phyloP scores from a whole-genome alignment of 2,113 vertebrate genomes.

The Syrrhaptes paradoxus region DNA sequence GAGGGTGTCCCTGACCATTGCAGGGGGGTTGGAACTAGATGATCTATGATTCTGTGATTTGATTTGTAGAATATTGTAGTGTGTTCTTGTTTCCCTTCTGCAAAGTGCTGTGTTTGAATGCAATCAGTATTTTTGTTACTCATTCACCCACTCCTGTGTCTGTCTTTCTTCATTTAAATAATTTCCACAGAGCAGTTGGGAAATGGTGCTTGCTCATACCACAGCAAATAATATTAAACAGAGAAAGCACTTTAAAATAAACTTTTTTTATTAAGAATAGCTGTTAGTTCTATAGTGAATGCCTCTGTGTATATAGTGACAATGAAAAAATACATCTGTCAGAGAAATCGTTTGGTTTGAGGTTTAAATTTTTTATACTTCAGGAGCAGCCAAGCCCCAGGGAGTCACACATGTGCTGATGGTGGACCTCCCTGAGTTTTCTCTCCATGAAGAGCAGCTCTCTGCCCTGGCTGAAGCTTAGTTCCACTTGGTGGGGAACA shows the following conservation, averaged over 20 bases:
- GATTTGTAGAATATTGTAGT: neutral
- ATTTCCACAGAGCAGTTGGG: neutral
- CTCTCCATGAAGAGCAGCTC: neutral
- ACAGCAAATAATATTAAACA: neutral
- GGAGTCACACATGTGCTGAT: neutral
- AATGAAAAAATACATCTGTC: neutral
- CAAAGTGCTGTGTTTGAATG: neutral
- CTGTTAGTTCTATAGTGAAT: neutral
- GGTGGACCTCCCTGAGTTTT: neutral
- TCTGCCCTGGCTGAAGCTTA: neutral
- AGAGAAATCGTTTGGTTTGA: neutral
- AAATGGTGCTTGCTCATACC: neutral
- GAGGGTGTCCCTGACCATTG: too few species aligned
- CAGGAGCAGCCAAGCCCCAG: neutral
- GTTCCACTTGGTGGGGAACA: rapidly evolving
- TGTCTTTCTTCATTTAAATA: neutral
- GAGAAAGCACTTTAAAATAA: neutral
- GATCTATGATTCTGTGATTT: neutral
- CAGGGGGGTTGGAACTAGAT: too few species aligned
- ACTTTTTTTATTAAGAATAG: neutral
- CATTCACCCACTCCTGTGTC: neutral
- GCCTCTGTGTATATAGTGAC: neutral
- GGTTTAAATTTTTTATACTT: neutral
- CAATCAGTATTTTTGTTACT: neutral
- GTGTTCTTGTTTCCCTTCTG: neutral